phyloP scores from a whole-genome alignment of 1,140 invertebrate species.

The Trachelipus rathkii region DNA sequence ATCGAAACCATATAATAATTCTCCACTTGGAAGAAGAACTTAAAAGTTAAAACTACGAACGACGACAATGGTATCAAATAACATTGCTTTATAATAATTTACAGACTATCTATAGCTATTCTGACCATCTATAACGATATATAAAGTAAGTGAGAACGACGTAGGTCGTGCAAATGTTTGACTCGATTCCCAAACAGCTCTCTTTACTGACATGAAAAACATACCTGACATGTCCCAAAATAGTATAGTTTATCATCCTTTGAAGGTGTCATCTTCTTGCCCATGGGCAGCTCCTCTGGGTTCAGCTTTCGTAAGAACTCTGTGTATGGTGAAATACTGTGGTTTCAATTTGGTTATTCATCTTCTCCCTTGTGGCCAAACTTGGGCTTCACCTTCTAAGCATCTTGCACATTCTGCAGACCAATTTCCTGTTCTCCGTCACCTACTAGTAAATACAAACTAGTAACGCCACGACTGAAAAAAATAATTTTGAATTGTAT shows the following conservation, averaged over 20 bases:
- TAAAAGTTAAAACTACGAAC: too few relatives aligned
- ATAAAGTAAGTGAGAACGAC: too few relatives aligned
- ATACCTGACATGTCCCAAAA: slow-evolving; percentile 38
- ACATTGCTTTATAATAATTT: too few relatives aligned
- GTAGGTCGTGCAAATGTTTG: too few relatives aligned
- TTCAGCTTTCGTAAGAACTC: neutral
- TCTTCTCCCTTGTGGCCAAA: slow-evolving; percentile 15
- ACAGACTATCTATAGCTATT: too few relatives aligned
- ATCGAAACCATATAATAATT: too few relatives aligned
- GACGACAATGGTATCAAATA: too few relatives aligned
- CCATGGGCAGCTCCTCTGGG: slow-evolving; percentile 22
- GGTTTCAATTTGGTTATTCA: slow-evolving; percentile 21
- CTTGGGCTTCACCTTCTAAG: slow-evolving; percentile 24
- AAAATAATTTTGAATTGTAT: too few relatives aligned
- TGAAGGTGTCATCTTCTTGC: slow-evolving; percentile 39
- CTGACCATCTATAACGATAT: too few relatives aligned
- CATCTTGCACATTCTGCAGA: slow-evolving; percentile 34
- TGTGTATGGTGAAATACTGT: neutral
- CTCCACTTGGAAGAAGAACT: too few relatives aligned
- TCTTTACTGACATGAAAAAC: neutral
- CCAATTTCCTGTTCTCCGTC: slow-evolving; percentile 35
- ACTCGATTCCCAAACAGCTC: too few relatives aligned
- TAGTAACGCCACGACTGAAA: slow-evolving; percentile 32
- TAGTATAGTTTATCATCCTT: slow-evolving; percentile 39
- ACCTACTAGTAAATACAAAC: slow-evolving; percentile 33